Percentiles rank a stretch among this genome's conserved stretches.
Conservation (phyloP, 2,797 vertebrate genomes). For the Dermochelys coriacea region DNA sequence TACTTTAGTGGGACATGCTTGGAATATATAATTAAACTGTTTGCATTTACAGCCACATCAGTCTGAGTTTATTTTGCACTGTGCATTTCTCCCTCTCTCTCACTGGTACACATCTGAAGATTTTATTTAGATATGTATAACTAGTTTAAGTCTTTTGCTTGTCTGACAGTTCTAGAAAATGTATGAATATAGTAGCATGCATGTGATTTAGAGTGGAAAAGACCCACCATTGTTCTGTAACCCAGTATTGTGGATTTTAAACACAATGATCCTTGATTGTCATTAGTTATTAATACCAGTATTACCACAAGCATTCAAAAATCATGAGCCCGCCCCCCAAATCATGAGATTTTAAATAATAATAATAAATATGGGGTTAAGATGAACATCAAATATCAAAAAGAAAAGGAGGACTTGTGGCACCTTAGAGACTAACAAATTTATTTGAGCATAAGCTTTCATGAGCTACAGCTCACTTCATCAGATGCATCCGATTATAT, state of each 20-base stretch:
- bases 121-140: constrained; percentile 55
- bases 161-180: background rate
- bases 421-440: too few species aligned
- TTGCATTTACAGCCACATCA: constrained; percentile 4
- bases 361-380: constrained; percentile 17
- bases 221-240: background rate
- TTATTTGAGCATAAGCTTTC: too few species aligned
- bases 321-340: constrained; percentile 54
- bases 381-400: background rate
- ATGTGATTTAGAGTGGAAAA: background rate
- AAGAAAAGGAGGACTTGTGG: too few species aligned
- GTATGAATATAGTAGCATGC: constrained; percentile 39
- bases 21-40: constrained; percentile 56
- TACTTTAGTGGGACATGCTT: constrained; percentile 52
- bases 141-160: background rate
- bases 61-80: background rate
- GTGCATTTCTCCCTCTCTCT: constrained; percentile 2
- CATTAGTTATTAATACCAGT: background rate
- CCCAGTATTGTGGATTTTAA: background rate
- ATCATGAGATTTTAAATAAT: constrained; percentile 61
- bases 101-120: constrained; percentile 33
- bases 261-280: background rate
- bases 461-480: too few species aligned
- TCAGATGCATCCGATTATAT: too few species aligned
- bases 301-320: constrained; percentile 50